Evolutionary conservation across 2,888 invertebrate genomes (phyloP).

Genomic region (Eristalis arbustorum): DNA sequence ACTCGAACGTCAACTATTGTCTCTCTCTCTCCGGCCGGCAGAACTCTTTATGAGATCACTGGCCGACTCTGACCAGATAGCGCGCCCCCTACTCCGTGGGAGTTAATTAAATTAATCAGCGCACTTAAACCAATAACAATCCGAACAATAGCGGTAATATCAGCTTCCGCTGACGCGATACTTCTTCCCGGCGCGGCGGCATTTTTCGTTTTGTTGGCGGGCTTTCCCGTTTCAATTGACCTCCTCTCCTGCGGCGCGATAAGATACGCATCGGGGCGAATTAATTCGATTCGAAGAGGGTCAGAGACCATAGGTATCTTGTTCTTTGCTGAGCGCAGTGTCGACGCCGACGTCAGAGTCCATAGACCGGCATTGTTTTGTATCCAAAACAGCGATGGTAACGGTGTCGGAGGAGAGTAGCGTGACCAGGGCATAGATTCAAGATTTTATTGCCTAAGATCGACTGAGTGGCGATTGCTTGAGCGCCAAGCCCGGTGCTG

Average conservation of each 20-base stretch:
- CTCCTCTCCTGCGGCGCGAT: not conserved
- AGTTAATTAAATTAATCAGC: slow-evolving; percentile 67
- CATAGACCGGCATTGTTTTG: slow-evolving; percentile 28
- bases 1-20: slow-evolving; percentile 22
- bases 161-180: slow-evolving; percentile 41
- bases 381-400: slow-evolving; percentile 31
- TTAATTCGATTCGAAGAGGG: slow-evolving; percentile 54
- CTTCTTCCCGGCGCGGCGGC: not conserved
- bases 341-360: not conserved
- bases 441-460: slow-evolving; percentile 61
- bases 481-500: slow-evolving; percentile 9
- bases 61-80: slow-evolving; percentile 11
- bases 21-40: not conserved
- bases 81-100: slow-evolving; percentile 6
- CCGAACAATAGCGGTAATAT: slow-evolving; percentile 28
- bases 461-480: slow-evolving; percentile 21
- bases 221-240: slow-evolving; percentile 33
- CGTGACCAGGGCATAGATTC: slow-evolving; percentile 66
- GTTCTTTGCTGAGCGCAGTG: slow-evolving; percentile 9
- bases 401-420: slow-evolving; percentile 53
- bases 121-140: slow-evolving; percentile 63
- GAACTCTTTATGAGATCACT: slow-evolving; percentile 6
- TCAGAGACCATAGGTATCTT: slow-evolving; percentile 49
- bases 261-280: slow-evolving; percentile 42
- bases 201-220: not conserved